Base-by-base conservation (phyloP, 1,140 invertebrate genomes). In the Steinernema feltiae region DNA sequence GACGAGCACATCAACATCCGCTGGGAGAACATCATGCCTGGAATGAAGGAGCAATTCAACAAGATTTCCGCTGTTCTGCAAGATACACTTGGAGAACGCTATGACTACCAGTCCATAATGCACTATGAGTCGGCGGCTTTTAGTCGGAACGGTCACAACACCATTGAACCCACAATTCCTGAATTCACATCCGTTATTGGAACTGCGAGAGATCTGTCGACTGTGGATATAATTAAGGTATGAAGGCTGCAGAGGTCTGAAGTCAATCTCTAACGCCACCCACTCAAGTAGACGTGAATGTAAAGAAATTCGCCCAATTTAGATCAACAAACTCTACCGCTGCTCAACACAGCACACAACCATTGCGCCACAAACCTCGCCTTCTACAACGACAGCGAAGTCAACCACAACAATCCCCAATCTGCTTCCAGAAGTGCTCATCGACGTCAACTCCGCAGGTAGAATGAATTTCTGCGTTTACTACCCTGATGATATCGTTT, bases 11-110 rank as follows among this genome's bases (percentile, higher is more conserved):
- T 87, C 24, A 46, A 69, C 7, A 86, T 86, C n/a, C 72, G 77
- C n/a, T 85, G 84, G 84, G 85, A 86, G 48, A 85, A 85, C 70
- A 86, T 85, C 73, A 70, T 86, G 75, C 82, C 82, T 70, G 84
- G 84, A 48, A 86, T 85, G 85, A 84, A 86, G 63, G 78, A 75
- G n/a, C 84, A 85, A 72, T 85, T 85, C 70, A 83, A 85, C 53
- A 84, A 85, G 32, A 84, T 85, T 75, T 84, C 82, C 17, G 77
- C 83, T 2, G 85, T 84, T 3, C 72, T 86, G 3, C 83, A 86
- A 77, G 84, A 85, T 75, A 82, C 78, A n/a, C 82, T 81, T 71
- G 85, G 84, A 21, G 84, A 84, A 69, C 48, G 48, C 32, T 85
- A 85, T 71, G 84, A 85, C 75, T 86, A 85, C 69, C 48, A 70